Evolutionary conservation across 2,888 invertebrate species (phyloP).

Genomic region (Conistra vaccinii): DNA sequence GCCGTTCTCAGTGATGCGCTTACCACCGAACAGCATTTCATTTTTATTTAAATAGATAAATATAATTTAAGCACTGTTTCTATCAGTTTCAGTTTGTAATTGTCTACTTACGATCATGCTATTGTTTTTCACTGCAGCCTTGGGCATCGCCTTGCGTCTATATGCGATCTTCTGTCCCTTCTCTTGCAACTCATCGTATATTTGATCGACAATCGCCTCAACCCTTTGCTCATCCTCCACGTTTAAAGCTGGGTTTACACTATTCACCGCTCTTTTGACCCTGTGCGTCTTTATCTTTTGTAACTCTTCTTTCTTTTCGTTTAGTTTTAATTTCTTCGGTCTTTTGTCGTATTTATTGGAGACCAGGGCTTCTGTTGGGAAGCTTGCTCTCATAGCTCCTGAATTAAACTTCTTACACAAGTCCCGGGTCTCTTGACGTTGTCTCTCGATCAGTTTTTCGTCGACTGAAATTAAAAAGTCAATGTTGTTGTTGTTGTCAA

Average conservation of each 20-base stretch:
- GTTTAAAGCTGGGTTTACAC: slow-evolving; percentile 68
- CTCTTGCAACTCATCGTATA: slow-evolving; percentile 81
- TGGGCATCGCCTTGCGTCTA: slow-evolving; percentile 65
- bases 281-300: slow-evolving; percentile 43
- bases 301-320: slow-evolving; percentile 16
- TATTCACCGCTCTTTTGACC: slow-evolving; percentile 64
- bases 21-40: no score
- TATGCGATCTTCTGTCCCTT: slow-evolving; percentile 75
- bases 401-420: slow-evolving; percentile 83
- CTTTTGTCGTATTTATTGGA: slow-evolving; percentile 47
- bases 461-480: slow-evolving; percentile 74
- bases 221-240: slow-evolving; percentile 73
- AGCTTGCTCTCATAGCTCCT: slow-evolving; percentile 69
- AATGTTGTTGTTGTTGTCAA: background rate
- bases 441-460: slow-evolving; percentile 77
- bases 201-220: slow-evolving; percentile 81
- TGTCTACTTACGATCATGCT: slow-evolving; percentile 57
- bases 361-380: slow-evolving; percentile 15
- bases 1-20: no score
- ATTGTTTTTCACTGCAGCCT: slow-evolving; percentile 29
- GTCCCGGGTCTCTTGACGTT: slow-evolving; percentile 84
- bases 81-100: background rate
- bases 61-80: background rate
- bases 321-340: slow-evolving; percentile 26
- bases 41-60: no score